Evolutionary conservation across 2,888 invertebrate species (phyloP).

Genomic region (Ephialtes manifestator): DNA sequence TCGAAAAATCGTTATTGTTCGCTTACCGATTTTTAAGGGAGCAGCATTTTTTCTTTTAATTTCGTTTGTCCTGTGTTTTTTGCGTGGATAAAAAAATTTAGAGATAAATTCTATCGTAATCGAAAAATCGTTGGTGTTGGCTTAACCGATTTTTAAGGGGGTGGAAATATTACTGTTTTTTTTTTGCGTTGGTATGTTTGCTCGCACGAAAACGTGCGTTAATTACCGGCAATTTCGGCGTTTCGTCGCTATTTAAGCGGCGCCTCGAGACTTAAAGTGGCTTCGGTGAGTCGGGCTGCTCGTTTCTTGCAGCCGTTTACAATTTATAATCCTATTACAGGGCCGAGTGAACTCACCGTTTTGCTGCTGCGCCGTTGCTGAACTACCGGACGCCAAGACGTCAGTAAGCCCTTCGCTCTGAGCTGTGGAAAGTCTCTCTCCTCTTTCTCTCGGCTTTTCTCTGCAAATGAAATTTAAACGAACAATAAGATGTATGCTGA

Average conservation of each 20-base stretch:
- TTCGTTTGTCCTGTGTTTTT: no score
- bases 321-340: constrained; percentile 78
- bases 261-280: constrained; percentile 56
- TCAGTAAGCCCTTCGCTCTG: constrained; percentile 57
- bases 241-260: constrained; percentile 56
- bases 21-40: no score
- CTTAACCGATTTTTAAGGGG: no score
- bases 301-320: constrained; percentile 76
- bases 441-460: constrained; percentile 6
- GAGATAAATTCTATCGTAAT: no score
- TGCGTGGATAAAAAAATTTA: no score
- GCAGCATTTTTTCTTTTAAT: no score
- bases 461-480: constrained; percentile 30
- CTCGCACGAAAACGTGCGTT: constrained; percentile 32
- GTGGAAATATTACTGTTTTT: neutral
- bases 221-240: constrained; percentile 67
- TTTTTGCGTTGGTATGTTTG: neutral
- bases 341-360: constrained; percentile 73
- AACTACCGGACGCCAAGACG: constrained; percentile 51
- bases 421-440: constrained; percentile 47
- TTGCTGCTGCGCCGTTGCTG: constrained; percentile 59
- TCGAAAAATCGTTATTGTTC: no score
- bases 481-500: neutral
- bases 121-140: no score
- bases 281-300: constrained; percentile 59